Percentiles rank a stretch among this genome's conserved stretches.
Conservation (phyloP, 1,140 invertebrate genomes). For the Dendroctonus ponderosae region DNA sequence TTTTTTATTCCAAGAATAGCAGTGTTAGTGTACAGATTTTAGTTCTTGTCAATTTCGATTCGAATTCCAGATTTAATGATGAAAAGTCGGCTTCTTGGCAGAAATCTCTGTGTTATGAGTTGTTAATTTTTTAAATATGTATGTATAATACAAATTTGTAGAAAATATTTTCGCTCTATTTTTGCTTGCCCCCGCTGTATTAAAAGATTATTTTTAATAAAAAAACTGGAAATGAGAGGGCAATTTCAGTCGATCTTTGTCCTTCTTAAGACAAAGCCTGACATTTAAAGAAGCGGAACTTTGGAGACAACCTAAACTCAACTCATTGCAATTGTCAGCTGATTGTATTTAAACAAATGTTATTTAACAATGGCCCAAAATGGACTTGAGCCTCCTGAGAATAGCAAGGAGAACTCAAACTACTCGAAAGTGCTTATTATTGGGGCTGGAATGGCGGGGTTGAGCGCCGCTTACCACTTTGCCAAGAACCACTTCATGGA, state of each 20-base stretch:
- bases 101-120: constrained; percentile 30
- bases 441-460: constrained; percentile 82
- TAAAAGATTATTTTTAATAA: no score
- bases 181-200: no score
- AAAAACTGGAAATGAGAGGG: no score
- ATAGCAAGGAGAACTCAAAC: constrained; percentile 3
- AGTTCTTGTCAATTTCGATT: constrained; percentile 18
- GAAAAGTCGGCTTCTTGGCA: background rate
- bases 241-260: no score
- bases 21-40: constrained; percentile 28
- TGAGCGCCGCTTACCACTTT: constrained; percentile 82
- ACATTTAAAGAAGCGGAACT: no score
- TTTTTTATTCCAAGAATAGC: constrained; percentile 10
- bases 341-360: no score
- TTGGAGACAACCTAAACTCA: no score
- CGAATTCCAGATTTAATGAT: background rate
- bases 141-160: constrained; percentile 25
- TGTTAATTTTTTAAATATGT: constrained; percentile 21
- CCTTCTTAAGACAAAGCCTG: no score
- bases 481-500: constrained; percentile 75
- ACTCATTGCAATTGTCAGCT: no score
- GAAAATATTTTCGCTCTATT: background rate
- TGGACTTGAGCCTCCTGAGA: constrained; percentile 4
- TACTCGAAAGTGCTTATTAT: constrained; percentile 73
- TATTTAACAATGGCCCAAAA: constrained; percentile 23